Base-by-base conservation (phyloP, 2,797 vertebrate genomes). In the Gobio occitaniae region DNA sequence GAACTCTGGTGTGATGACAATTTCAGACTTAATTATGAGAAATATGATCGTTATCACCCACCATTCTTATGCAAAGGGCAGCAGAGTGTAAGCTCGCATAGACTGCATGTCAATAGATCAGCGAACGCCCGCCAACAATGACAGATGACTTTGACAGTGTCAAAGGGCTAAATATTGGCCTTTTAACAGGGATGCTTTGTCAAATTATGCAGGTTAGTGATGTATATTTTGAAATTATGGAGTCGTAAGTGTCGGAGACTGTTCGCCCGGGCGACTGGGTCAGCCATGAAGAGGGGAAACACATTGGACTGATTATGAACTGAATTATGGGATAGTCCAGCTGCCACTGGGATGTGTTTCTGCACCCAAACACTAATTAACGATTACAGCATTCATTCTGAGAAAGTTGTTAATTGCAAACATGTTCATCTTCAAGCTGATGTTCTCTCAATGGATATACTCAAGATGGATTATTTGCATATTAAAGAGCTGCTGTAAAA, bases 1-100 rank as follows among this genome's bases (percentile, higher is more conserved):
- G 85, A 80, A 86, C 66, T 84, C 86, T 91, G 93, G 91, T 92
- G 91, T 85, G 87, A 91, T 92, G 92, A 91, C 91, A 91, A 87
- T 86, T 81, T 86, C 82, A 70, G 84, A 89, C 87, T 86, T 91
- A 88, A 90, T 91, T 89, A 89, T 88, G 89, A 91, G 80, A 68
- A 89, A 88, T 92, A 92, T 92, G 17, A 83, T 47, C 84, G 87
- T 89, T 90, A 86, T 92, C 92, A 86, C 88, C 85, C 78, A 89
- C 87, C 21, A 72, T 87, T 83, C 89, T 86, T 86, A 88, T 87
- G 77, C 65, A 77, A 70, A 69, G 65, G 7, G 68, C 13, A 65
- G 15, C n/a, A 21, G 38, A 77, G 47, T 32, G 70, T 66, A 54
- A 50, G 72, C 38, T 48, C 15, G 17, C 70, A 80, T 50, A 66